Percentiles rank a stretch among this genome's conserved stretches.
These are phyloP conservation scores for Crematogaster levior DNA, from an alignment of 2,888 invertebrate genomes.

Conservation along the genomic window DNA sequence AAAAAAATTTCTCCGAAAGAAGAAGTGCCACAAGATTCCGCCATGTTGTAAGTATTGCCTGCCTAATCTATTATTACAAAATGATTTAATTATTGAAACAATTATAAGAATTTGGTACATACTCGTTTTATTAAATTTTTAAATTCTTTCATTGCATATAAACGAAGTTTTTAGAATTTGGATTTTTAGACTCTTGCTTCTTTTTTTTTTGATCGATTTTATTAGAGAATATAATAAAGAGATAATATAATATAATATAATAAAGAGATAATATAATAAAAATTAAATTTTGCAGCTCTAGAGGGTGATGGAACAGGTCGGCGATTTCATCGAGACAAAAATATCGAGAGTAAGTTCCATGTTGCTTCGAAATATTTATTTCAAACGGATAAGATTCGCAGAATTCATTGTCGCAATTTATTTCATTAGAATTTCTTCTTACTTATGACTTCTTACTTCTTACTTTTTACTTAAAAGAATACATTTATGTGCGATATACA, in stretches of 20 bases:
- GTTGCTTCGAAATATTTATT: background rate
- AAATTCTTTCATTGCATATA: background rate
- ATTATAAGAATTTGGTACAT: background rate
- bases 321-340: constrained; percentile 60
- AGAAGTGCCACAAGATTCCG: constrained; percentile 80
- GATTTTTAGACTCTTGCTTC: too few species aligned
- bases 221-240: too few species aligned
- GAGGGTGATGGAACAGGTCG: constrained; percentile 67
- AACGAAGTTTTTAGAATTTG: background rate
- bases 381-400: background rate
- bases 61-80: background rate
- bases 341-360: constrained; percentile 55
- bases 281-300: constrained; percentile 60
- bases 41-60: constrained; percentile 80
- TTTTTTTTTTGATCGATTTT: background rate
- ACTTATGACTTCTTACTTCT: too few species aligned
- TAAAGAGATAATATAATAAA: background rate
- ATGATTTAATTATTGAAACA: constrained; percentile 3
- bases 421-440: background rate
- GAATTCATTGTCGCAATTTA: too few species aligned
- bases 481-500: background rate
- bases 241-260: too few species aligned
- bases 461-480: background rate
- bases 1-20: constrained; percentile 85
- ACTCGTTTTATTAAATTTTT: background rate